A percentile compares a stretch with the other conserved stretches of the same genome.
phyloP scores from a whole-genome alignment of 2,113 vertebrate genomes.

The Microtus pennsylvanicus region DNA sequence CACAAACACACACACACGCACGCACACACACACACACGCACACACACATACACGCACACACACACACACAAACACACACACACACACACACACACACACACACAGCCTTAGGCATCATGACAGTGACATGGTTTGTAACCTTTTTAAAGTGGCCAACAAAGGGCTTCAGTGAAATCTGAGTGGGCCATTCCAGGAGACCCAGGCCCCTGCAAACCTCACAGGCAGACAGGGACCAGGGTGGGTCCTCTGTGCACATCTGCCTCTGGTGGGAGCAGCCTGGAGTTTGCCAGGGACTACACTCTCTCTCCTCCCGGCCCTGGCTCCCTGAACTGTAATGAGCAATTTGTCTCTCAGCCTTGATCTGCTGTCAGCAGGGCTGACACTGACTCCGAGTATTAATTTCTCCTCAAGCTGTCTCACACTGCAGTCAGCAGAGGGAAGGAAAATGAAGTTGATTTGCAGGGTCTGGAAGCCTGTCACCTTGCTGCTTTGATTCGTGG shows the following conservation, averaged over 20 bases:
- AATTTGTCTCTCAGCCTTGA: conserved; percentile 85
- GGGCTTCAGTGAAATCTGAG: conserved; percentile 17
- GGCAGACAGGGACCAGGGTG: background rate
- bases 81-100: background rate
- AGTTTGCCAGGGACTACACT: background rate
- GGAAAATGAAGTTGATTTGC: background rate
- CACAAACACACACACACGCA: too few species aligned
- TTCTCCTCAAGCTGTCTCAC: conserved; percentile 75
- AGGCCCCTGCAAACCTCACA: background rate
- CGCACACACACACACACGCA: background rate
- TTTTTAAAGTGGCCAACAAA: background rate
- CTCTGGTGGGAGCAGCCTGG: background rate
- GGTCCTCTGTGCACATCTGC: rapidly evolving
- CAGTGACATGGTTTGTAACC: background rate
- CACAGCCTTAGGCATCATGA: background rate
- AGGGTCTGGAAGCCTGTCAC: conserved; percentile 47
- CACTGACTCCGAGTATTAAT: conserved; percentile 82
- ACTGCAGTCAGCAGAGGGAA: conserved; percentile 63
- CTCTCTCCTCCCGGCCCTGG: conserved; percentile 74
- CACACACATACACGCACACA: too few species aligned
- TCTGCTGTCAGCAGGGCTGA: conserved; percentile 81
- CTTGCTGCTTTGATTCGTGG: conserved; percentile 51
- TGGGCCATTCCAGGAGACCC: conserved; percentile 47
- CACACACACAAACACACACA: too few species aligned
- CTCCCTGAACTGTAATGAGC: conserved; percentile 84